Evolutionary conservation across 1,140 invertebrate species (phyloP).

Genomic region (Sminthurides bifidus): DNA sequence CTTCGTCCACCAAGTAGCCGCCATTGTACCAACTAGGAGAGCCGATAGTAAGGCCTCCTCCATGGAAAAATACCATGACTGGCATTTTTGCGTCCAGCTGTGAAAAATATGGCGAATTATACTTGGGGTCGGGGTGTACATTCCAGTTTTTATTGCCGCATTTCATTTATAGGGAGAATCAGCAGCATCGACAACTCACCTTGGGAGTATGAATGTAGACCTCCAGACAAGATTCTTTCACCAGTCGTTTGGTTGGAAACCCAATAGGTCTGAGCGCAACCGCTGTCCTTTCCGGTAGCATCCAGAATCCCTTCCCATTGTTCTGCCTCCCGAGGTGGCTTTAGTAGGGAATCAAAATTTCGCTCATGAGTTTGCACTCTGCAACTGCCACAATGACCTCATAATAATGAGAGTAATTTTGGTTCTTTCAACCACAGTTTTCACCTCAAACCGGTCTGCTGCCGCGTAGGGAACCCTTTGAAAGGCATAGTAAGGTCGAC

Average conservation of each 20-base stretch:
- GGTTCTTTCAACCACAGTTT: conserved; percentile 35
- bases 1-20: conserved; percentile 14
- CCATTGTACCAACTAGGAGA: background rate
- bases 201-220: conserved; percentile 4
- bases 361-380: no score
- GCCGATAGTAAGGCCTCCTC: conserved; percentile 11
- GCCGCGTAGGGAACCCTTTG: background rate
- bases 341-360: no score
- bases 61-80: conserved; percentile 13
- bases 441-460: background rate
- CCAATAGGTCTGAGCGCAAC: conserved; percentile 36
- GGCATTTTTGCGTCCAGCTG: background rate
- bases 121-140: background rate
- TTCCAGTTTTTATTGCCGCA: background rate
- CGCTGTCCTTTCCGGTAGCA: conserved; percentile 35
- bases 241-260: background rate
- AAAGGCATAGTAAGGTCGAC: background rate
- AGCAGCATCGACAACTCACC: background rate
- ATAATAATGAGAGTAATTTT: no score
- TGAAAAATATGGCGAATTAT: background rate
- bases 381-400: no score
- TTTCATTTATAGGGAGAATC: background rate
- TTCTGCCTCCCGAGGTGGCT: no score
- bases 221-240: conserved; percentile 10
- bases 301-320: conserved; percentile 38